Evolutionary conservation across 92 coral and sea anemone genomes (phyloP).

Genomic region (Anthopleura xanthogrammica): DNA sequence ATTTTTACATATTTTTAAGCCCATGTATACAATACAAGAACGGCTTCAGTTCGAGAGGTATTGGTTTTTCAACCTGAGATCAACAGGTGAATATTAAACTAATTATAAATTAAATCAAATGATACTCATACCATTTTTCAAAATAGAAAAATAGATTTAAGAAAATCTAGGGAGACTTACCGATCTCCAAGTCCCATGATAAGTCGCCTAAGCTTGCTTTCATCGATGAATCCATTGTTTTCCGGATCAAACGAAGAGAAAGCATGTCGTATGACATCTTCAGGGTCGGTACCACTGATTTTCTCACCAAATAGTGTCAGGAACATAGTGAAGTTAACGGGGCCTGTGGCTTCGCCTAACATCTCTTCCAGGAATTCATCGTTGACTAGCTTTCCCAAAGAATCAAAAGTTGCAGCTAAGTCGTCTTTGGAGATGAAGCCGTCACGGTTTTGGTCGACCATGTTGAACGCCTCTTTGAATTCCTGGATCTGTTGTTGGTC

Average conservation of each 20-base stretch:
- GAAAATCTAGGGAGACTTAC: constrained; percentile 36
- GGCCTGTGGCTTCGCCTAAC: constrained; percentile 91
- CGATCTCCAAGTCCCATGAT: constrained; percentile 89
- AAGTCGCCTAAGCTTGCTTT: constrained; percentile 65
- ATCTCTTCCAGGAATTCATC: constrained; percentile 75
- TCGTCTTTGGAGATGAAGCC: constrained; percentile 92
- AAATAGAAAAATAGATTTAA: not conserved
- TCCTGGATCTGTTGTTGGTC: constrained; percentile 99
- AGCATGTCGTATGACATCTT: constrained; percentile 92
- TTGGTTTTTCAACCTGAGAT: too few relatives aligned
- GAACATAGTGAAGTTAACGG: constrained; percentile 95
- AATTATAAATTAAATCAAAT: too few relatives aligned
- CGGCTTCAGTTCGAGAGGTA: too few relatives aligned
- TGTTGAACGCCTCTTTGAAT: constrained; percentile 93
- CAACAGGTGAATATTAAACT: too few relatives aligned
- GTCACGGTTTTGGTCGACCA: constrained; percentile 97
- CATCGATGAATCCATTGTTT: constrained; percentile 74
- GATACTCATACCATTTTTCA: not conserved
- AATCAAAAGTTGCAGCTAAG: constrained; percentile 86
- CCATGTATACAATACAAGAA: too few relatives aligned
- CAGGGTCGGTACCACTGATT: constrained; percentile 95
- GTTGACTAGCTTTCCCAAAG: constrained; percentile 79
- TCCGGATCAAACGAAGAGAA: constrained; percentile 79
- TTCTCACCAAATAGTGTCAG: constrained; percentile 92
- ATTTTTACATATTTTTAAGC: too few relatives aligned